phyloP scores from a whole-genome alignment of 1,140 invertebrate species.

The Drosophila pseudoobscura region DNA sequence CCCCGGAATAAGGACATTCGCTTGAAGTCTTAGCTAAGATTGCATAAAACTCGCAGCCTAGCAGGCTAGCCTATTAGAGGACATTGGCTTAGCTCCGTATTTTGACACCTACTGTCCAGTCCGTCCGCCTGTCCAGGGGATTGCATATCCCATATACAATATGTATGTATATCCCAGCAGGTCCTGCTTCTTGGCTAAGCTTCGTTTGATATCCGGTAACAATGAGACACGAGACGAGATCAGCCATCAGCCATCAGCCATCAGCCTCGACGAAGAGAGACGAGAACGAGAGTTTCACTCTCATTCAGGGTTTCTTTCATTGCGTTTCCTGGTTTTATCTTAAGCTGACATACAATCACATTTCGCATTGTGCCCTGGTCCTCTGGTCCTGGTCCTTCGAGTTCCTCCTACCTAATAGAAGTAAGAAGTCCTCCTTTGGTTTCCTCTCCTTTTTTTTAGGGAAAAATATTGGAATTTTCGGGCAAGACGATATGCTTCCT shows the following conservation, averaged over 20 bases:
- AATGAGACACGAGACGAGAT: conserved; percentile 30
- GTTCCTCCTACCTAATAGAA: conserved; percentile 10
- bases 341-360: conserved; percentile 80
- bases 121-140: conserved; percentile 23
- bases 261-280: conserved; percentile 4
- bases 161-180: neutral
- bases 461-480: conserved; percentile 57
- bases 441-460: conserved; percentile 43
- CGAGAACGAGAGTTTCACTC: conserved; percentile 37
- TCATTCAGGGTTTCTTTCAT: conserved; percentile 25
- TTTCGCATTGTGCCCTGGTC: conserved; percentile 64
- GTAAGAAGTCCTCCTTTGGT: neutral
- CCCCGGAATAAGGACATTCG: conserved; percentile 11
- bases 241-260: no score
- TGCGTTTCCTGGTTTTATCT: conserved; percentile 74
- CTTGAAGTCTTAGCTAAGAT: conserved; percentile 64
- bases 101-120: conserved; percentile 71
- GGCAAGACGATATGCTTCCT: conserved; percentile 52
- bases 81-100: conserved; percentile 81
- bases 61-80: conserved; percentile 63
- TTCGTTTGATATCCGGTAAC: conserved; percentile 70
- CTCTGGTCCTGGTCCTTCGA: conserved; percentile 1
- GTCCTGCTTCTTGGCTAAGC: conserved; percentile 43
- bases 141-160: neutral
- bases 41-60: conserved; percentile 55